phyloP scores from a whole-genome alignment of 2,113 vertebrate genomes.

The Catharus bicknelli region DNA sequence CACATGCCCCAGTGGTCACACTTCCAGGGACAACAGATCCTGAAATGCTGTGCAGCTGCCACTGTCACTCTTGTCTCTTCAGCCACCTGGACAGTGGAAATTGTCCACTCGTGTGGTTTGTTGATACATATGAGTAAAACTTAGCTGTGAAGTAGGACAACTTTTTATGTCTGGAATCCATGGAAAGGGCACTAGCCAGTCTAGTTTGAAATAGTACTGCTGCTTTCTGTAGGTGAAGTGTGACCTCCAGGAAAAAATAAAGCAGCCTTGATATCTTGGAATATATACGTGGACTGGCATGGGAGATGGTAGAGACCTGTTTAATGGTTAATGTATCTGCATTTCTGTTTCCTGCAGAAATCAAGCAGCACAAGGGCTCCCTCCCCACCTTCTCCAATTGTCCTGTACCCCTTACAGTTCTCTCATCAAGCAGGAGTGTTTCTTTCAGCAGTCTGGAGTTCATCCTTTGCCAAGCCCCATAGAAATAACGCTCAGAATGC shows the following conservation, averaged over 20 bases:
- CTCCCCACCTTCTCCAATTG: background rate
- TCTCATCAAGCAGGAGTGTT: background rate
- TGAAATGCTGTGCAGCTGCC: background rate
- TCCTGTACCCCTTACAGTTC: background rate
- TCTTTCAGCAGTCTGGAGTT: background rate
- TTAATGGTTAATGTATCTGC: background rate
- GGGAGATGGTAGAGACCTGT: background rate
- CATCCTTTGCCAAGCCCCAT: background rate
- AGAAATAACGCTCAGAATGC: background rate
- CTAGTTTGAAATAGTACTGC: background rate
- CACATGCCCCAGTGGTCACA: accelerated
- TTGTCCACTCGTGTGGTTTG: background rate
- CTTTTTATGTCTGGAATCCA: background rate
- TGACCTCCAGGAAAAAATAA: background rate
- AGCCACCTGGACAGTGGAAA: background rate
- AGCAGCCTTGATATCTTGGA: background rate
- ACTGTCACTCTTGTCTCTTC: background rate
- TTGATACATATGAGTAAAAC: background rate
- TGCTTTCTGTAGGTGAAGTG: background rate
- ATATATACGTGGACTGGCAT: background rate
- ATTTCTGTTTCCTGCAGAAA: background rate
- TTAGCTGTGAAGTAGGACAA: background rate
- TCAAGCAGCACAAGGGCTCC: accelerated
- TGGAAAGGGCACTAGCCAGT: background rate
- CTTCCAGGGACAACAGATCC: background rate